phyloP scores from a whole-genome alignment of 2,888 invertebrate species.

The Chaetogeoica ovagalla region DNA sequence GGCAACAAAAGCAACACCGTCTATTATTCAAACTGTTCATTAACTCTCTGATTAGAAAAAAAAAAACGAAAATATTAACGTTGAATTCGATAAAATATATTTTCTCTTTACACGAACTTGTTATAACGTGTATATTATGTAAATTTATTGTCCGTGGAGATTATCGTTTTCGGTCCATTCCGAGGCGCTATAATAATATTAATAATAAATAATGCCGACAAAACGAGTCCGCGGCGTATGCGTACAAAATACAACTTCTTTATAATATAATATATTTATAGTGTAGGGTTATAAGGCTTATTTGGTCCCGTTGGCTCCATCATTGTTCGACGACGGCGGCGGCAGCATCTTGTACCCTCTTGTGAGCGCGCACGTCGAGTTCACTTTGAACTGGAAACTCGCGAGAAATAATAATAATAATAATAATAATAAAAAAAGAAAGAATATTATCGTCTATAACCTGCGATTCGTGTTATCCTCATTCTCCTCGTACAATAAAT shows the following conservation, averaged over 20 bases:
- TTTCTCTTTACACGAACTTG: too few relatives aligned
- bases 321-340: too few relatives aligned
- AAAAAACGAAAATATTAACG: too few relatives aligned
- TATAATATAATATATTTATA: too few relatives aligned
- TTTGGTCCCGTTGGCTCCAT: conserved; percentile 13
- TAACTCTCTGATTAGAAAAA: too few relatives aligned
- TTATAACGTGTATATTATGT: too few relatives aligned
- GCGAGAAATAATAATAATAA: too few relatives aligned
- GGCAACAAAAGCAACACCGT: too few relatives aligned
- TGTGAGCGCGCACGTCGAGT: conserved; percentile 40
- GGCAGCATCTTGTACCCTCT: conserved; percentile 11
- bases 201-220: conserved; percentile 17
- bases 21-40: too few relatives aligned
- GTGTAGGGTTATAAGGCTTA: neutral
- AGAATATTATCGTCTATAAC: conserved; percentile 1
- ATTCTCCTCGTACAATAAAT: conserved; percentile 46
- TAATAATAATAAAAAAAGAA: too few relatives aligned
- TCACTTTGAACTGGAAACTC: conserved; percentile 36
- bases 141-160: neutral
- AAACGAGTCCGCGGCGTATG: conserved; percentile 32
- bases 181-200: conserved; percentile 44
- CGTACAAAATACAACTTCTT: conserved; percentile 30
- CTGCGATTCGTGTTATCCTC: neutral
- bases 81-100: too few relatives aligned
- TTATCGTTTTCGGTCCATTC: neutral